A percentile compares a stretch with the other conserved stretches of the same genome.
These are phyloP conservation scores for Phragmatobia fuliginosa DNA, from an alignment of 2,888 invertebrate genomes.

Conservation along the genomic window DNA sequence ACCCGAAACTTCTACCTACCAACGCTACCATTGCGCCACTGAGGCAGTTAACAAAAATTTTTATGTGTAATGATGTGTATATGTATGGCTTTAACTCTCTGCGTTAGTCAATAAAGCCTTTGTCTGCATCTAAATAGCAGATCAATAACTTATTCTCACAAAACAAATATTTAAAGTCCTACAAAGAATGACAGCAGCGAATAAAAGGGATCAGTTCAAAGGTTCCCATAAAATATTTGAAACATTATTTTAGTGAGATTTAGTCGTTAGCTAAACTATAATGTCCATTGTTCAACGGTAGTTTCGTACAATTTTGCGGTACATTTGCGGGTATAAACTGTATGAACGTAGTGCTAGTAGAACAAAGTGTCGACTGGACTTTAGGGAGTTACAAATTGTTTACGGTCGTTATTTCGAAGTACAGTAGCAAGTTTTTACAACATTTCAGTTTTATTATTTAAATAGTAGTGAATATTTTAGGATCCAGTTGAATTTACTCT, in stretches of 20 bases:
- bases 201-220: conserved; percentile 1
- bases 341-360: conserved; percentile 42
- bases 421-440: not conserved
- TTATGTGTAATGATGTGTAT: no score
- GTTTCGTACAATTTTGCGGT: conserved; percentile 69
- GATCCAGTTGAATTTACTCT: not conserved
- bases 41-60: no score
- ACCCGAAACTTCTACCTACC: no score
- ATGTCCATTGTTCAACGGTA: conserved; percentile 68
- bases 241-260: conserved; percentile 64
- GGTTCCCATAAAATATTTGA: conserved; percentile 54
- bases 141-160: no score
- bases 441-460: not conserved
- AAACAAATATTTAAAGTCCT: not conserved
- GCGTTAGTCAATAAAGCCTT: no score
- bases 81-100: no score
- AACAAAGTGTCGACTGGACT: conserved; percentile 41
- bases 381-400: conserved; percentile 42
- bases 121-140: no score
- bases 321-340: conserved; percentile 63
- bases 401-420: conserved; percentile 36
- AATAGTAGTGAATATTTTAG: not conserved
- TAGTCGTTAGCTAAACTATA: conserved; percentile 70
- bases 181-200: not conserved
- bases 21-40: no score